Base-by-base conservation (phyloP, 2,888 invertebrate species). In the Gonocerus acuteangulatus region DNA sequence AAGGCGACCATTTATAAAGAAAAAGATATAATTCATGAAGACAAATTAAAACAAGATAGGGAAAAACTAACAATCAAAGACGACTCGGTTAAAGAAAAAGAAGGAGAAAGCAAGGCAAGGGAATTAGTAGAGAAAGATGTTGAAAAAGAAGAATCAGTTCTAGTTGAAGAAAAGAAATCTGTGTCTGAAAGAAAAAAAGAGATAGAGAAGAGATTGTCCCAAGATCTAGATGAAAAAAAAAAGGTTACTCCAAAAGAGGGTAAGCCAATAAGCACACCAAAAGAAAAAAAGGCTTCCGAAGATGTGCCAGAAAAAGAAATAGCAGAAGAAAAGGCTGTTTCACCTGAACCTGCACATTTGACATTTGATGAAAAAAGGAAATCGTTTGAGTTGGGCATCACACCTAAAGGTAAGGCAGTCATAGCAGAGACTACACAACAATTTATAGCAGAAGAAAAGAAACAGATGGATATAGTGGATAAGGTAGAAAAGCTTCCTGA, bases 51-150 rank as follows among this genome's bases (percentile, higher is more conserved):
- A 21, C 22, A 42, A 6, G 42, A 42, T 2, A 42, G 13, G 23
- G 1, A 19, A 36, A 19, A 51, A 34, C 32, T 34, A 51, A 34
- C 11, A 47, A 1, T 47, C 13, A 18, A 15, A 13, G 2, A 11
- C 63, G 76, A 73, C 67, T 80, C 80, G 69, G 74, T 75, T 65
- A 85, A 85, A 69, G 87, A 87, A 65, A 85, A 85, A 69, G 87
- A 87, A 64, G 76, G 73, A 66, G 80, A 80, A 69, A 85, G 85
- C 69, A 87, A 88, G 73, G 79, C 81, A 23, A 88, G 88, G 73
- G 87, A 87, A 72, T 85, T 85, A 0, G 87, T 86, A 1, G 87
- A 89, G 75, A 87, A 87, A 69, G 87, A 88, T 71, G 82, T 81
- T 62, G 77, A 85, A 3, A 78, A 84, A 1, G 78, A 84, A 1